These are phyloP conservation scores for Meiosimyza platycephala DNA, from an alignment of 2,888 invertebrate genomes.

Conservation along the genomic window DNA sequence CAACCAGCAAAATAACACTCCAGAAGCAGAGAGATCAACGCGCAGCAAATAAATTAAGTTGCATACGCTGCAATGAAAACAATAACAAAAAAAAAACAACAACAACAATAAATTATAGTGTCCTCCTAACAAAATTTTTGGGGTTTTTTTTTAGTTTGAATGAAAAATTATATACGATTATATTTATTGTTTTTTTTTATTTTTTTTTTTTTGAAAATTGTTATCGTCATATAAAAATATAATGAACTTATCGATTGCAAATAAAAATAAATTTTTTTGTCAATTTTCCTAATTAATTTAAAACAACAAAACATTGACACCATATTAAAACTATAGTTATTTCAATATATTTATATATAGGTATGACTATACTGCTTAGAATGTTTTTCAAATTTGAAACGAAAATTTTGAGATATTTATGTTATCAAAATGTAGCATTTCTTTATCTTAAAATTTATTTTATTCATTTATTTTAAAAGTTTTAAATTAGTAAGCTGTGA, in stretches of 20 bases:
- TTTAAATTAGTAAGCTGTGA: background rate
- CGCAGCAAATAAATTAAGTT: conserved; percentile 24
- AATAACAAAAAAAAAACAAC: conserved; percentile 8
- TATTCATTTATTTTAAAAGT: too few species aligned
- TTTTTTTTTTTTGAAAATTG: too few species aligned
- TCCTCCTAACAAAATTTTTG: background rate
- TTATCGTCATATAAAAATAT: too few species aligned
- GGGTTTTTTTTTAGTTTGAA: background rate
- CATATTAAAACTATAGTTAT: too few species aligned
- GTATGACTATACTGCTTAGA: too few species aligned
- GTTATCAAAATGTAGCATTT: conserved; percentile 19
- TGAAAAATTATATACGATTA: background rate
- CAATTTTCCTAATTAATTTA: too few species aligned
- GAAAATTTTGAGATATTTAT: background rate
- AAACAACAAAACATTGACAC: too few species aligned
- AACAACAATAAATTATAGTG: background rate
- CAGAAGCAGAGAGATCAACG: conserved; percentile 18
- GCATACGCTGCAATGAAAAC: conserved; percentile 1
- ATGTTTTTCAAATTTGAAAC: too few species aligned
- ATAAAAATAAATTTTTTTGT: too few species aligned
- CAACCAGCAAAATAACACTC: background rate
- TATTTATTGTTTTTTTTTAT: conserved; percentile 1
- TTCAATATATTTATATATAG: too few species aligned
- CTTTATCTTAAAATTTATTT: background rate
- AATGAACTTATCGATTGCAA: too few species aligned